Evolutionary conservation across 2,797 vertebrate species (phyloP).

Genomic region (Myioborus melanocephalus): DNA sequence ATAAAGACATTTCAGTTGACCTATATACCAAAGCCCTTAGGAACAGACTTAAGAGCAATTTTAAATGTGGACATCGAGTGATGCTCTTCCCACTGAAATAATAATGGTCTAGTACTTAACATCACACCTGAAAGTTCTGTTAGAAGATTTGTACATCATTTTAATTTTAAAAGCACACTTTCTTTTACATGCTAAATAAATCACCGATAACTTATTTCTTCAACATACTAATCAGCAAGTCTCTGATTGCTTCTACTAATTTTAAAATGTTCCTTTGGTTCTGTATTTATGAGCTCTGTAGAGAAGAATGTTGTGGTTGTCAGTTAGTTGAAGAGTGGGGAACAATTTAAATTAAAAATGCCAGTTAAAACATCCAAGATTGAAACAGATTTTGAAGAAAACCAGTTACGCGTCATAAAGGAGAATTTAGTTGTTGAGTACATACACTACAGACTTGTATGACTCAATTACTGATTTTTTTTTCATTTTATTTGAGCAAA

Average conservation of each 20-base stretch:
- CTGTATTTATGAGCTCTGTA: background rate
- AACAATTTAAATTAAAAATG: background rate
- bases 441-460: background rate
- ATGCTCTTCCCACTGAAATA: constrained; percentile 43
- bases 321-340: background rate
- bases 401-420: background rate
- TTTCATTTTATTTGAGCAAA: background rate
- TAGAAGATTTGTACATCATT: background rate
- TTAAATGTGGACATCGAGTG: background rate
- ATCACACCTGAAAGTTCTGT: background rate
- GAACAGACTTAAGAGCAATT: background rate
- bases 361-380: background rate
- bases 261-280: background rate
- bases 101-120: background rate
- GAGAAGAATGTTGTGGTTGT: background rate
- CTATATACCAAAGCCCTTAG: background rate
- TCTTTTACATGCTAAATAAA: background rate
- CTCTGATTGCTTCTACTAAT: background rate
- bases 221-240: background rate
- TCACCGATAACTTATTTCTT: background rate
- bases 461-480: background rate
- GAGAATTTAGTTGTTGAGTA: background rate
- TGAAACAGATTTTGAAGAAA: background rate
- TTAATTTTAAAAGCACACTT: background rate
- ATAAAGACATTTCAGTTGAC: background rate